phyloP scores from a whole-genome alignment of 2,888 invertebrate genomes.

The Sinopyrophorus schimmeli region DNA sequence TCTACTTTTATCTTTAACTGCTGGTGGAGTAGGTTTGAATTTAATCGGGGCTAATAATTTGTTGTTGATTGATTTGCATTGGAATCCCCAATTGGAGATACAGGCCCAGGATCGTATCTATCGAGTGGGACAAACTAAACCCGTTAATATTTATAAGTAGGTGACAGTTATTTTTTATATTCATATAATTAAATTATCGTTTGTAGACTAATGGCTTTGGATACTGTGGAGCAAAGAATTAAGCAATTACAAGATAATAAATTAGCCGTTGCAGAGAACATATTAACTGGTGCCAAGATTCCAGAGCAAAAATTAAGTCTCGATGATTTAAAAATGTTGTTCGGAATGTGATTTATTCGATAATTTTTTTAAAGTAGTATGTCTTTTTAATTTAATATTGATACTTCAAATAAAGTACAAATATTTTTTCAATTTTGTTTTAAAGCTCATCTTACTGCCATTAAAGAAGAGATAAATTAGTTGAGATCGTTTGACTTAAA shows the following conservation, averaged over 20 bases:
- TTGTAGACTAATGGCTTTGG: conserved; percentile 79
- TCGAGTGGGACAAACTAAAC: conserved; percentile 83
- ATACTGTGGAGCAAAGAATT: conserved; percentile 89
- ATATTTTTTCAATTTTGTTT: too few species aligned
- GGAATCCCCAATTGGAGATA: conserved; percentile 95
- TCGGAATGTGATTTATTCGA: conserved; percentile 59
- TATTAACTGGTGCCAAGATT: conserved; percentile 73
- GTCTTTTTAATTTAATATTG: too few species aligned
- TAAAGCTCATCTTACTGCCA: too few species aligned
- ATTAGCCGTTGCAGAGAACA: conserved; percentile 71
- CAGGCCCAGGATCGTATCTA: conserved; percentile 96
- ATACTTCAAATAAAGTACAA: too few species aligned
- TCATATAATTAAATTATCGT: neutral
- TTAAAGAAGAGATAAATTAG: too few species aligned
- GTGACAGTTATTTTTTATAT: conserved; percentile 32
- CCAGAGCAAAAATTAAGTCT: conserved; percentile 71
- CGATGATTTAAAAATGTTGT: conserved; percentile 76
- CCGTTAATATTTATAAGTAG: conserved; percentile 82
- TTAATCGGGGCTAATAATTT: conserved; percentile 91
- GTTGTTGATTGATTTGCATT: conserved; percentile 88
- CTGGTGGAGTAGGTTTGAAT: conserved; percentile 95
- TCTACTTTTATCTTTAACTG: conserved; percentile 84
- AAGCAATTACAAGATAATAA: conserved; percentile 79
- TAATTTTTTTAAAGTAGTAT: too few species aligned
- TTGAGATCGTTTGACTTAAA: too few species aligned